Evolutionary conservation across 2,113 vertebrate genomes (phyloP), one percentile per base, ranked within the genome.

Genomic region (Silurus glanis): DNA sequence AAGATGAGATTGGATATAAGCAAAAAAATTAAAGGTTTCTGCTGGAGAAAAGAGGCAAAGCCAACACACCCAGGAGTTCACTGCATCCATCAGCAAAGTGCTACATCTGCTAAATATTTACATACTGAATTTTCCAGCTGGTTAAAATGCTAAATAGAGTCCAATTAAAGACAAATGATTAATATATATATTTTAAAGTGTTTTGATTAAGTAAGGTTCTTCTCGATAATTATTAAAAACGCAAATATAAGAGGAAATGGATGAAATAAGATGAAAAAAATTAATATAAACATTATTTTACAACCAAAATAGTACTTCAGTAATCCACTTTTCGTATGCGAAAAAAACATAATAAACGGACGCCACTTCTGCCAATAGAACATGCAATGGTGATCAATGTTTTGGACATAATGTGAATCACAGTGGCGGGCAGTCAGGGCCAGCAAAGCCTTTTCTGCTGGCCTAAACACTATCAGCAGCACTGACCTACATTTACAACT

Each of bases 211-310:
- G n/a, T 84, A 58, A 47, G 25, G 28, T 62, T 62, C 19, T 81
- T 62, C 5, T 80, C 58, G 47, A 62, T 62, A 5, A 3, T 62
- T 21, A n/a, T 62, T 62, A 23, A 17, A 61, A 64, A 75, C 19
- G 9, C 25, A 58, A 28, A 25, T 58, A 45, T 61, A 16, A 6
- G 37, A 37, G 37, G 37, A 37, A 37, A 37, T 37, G 37, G 37
- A 37, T 37, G 37, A 37, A 37, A 37, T 37, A 37, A 45, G 55
- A 53, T 78, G 4, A 78, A 69, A 56, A 45, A 7, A 67, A 78
- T 71, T 47, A 83, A 71, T 83, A 45, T 82, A 64, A 82, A 78
- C 69, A 83, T 64, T 58, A 56, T 69, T 72, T 80, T 69, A 80
- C 16, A 85, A 66, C 2, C 61, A 45, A 66, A 79, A n/a, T 67